phyloP scores from a whole-genome alignment of 2,113 vertebrate genomes.

The Anas platyrhynchos region DNA sequence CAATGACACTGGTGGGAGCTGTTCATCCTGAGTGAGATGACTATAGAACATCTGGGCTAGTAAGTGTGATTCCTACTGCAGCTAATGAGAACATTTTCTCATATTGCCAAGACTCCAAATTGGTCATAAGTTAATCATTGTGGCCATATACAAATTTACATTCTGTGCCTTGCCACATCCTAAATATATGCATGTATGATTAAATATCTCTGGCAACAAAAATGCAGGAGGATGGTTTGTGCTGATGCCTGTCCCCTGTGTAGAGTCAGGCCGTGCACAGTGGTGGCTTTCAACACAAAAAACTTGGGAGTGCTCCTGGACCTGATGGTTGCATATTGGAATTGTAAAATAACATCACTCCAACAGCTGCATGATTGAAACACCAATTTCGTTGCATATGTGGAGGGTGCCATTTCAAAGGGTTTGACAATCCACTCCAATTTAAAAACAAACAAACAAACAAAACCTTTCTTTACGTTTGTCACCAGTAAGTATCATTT shows the following conservation, averaged over 20 bases:
- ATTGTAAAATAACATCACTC: neutral
- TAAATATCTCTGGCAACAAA: neutral
- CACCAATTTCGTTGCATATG: neutral
- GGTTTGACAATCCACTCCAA: neutral
- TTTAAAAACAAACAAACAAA: neutral
- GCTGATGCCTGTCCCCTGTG: neutral
- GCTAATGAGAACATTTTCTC: neutral
- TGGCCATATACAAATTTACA: neutral
- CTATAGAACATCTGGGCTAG: neutral
- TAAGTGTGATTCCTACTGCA: neutral
- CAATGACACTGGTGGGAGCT: neutral
- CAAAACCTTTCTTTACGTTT: neutral
- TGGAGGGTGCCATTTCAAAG: neutral
- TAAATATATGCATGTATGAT: neutral
- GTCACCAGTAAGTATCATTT: neutral
- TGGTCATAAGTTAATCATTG: neutral
- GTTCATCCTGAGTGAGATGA: neutral
- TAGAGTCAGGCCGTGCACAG: accelerated
- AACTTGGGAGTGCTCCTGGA: neutral
- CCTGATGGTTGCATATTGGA: neutral
- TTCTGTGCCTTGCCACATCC: neutral
- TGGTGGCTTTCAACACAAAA: neutral
- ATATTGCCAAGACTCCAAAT: neutral
- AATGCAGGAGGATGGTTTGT: neutral
- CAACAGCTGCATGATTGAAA: neutral